Percentiles rank a stretch among this genome's conserved stretches.
phyloP scores from a whole-genome alignment of 1,140 invertebrate species.

The Aphis craccivora region DNA sequence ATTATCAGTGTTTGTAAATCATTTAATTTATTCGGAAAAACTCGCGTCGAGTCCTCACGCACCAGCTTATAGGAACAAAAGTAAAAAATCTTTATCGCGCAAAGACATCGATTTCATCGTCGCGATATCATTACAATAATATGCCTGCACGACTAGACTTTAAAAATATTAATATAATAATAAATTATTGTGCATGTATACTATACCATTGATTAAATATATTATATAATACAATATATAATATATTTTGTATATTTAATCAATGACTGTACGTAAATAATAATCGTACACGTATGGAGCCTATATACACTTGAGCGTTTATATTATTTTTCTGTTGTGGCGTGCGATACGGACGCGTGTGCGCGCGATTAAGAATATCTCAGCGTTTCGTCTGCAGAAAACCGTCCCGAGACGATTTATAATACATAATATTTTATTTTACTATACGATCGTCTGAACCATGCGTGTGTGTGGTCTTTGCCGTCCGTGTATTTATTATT shows the following conservation, averaged over 20 bases:
- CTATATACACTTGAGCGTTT: neutral
- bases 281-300: neutral
- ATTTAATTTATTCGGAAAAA: conserved; percentile 3
- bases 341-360: neutral
- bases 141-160: neutral
- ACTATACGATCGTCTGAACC: neutral
- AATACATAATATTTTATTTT: neutral
- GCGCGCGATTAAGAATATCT: neutral
- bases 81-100: neutral
- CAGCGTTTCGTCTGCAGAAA: neutral
- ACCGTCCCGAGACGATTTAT: neutral
- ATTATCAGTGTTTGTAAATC: neutral
- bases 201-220: no score
- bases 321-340: neutral
- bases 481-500: neutral
- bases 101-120: neutral
- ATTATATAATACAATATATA: no score
- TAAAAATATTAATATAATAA: neutral
- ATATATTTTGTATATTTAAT: no score
- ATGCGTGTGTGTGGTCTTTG: neutral
- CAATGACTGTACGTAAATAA: no score
- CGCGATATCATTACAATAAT: neutral
- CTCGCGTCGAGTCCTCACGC: neutral
- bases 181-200: neutral
- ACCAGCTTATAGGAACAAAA: neutral